A percentile compares a stretch with the other conserved stretches of the same genome.
phyloP scores from a whole-genome alignment of 2,888 invertebrate species.

The Hemithea aestivaria region DNA sequence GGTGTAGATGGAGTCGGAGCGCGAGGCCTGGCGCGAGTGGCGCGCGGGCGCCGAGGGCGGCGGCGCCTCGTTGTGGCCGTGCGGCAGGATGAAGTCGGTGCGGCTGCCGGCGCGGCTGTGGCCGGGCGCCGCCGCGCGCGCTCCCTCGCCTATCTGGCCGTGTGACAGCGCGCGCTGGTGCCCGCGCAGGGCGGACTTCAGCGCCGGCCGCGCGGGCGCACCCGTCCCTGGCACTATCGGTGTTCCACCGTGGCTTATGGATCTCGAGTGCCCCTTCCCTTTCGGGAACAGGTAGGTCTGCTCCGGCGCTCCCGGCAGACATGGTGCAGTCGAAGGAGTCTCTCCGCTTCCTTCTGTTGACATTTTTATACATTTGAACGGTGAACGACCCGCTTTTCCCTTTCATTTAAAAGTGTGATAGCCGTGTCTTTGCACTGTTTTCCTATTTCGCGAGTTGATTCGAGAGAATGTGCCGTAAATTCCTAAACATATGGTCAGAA shows the following conservation, averaged over 20 bases:
- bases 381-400: conserved; percentile 52
- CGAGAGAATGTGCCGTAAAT: conserved; percentile 45
- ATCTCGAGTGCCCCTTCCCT: conserved; percentile 85
- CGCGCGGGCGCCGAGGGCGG: conserved; percentile 70
- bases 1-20: conserved; percentile 94
- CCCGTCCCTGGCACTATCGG: conserved; percentile 67
- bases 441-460: conserved; percentile 31
- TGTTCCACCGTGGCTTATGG: conserved; percentile 90
- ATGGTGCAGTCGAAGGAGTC: conserved; percentile 70
- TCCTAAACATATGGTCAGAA: conserved; percentile 70
- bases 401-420: conserved; percentile 67
- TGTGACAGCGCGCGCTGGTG: conserved; percentile 93
- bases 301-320: conserved; percentile 73
- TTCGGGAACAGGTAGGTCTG: conserved; percentile 76
- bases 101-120: conserved; percentile 91
- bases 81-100: conserved; percentile 93
- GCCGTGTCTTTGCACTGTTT: conserved; percentile 40
- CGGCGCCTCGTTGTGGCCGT: conserved; percentile 86
- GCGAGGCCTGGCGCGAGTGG: conserved; percentile 92
- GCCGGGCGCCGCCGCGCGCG: conserved; percentile 70
- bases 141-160: conserved; percentile 87
- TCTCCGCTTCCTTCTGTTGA: conserved; percentile 83
- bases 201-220: conserved; percentile 81
- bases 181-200: conserved; percentile 85
- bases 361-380: conserved; percentile 83